phyloP scores from a whole-genome alignment of 2,113 vertebrate species.

The Tamias sibiricus region DNA sequence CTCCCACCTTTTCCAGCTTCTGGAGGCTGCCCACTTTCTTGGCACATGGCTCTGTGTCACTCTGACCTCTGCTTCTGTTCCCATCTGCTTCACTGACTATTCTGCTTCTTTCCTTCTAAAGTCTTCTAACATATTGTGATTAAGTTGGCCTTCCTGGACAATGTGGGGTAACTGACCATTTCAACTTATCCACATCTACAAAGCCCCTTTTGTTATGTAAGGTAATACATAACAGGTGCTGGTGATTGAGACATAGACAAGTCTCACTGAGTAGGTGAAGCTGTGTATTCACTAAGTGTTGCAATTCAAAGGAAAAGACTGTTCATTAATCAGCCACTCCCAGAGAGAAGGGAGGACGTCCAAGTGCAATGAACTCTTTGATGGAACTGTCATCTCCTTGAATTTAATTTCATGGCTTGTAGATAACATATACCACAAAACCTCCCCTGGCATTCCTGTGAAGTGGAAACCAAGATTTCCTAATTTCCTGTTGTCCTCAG shows the following conservation, averaged over 20 bases:
- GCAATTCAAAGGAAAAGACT: not conserved
- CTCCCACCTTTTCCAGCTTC: not conserved
- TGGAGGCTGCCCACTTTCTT: not conserved
- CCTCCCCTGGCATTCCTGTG: not conserved
- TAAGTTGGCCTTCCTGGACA: not conserved
- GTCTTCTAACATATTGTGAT: not conserved
- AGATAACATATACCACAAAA: not conserved
- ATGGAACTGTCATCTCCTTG: not conserved
- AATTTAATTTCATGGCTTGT: not conserved
- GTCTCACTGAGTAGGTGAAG: not conserved
- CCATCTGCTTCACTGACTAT: not conserved
- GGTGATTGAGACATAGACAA: not conserved
- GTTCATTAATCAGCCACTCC: not conserved
- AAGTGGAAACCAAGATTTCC: not conserved
- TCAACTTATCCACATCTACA: not conserved
- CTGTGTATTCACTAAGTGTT: not conserved
- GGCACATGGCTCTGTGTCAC: not conserved
- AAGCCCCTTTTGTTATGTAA: not conserved
- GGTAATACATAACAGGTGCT: not conserved
- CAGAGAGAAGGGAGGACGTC: not conserved
- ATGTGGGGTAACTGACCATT: not conserved
- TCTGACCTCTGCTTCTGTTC: not conserved
- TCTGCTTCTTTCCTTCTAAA: not conserved
- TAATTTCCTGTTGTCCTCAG: not conserved
- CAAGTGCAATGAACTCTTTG: not conserved